phyloP scores from a whole-genome alignment of 92 coral and sea anemone species.

The Nematostella vectensis region DNA sequence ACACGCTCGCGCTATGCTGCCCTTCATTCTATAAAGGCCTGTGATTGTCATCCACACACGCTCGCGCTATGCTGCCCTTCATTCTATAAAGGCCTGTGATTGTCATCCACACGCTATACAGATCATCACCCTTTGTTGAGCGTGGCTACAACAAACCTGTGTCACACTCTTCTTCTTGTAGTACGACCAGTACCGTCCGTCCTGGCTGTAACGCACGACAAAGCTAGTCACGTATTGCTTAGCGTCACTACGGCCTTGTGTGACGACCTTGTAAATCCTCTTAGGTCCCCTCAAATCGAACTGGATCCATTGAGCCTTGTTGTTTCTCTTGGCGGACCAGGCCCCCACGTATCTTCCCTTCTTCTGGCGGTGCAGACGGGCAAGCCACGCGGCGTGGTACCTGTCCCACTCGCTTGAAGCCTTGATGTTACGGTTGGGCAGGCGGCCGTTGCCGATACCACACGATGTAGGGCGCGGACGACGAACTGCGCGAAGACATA shows the following conservation, averaged over 20 bases:
- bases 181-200: slow-evolving; percentile 50
- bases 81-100: too few relatives aligned
- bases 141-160: too few relatives aligned
- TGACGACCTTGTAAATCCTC: slow-evolving; percentile 43
- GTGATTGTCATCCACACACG: too few relatives aligned
- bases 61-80: too few relatives aligned
- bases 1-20: too few relatives aligned
- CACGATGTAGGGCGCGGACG: slow-evolving; percentile 15
- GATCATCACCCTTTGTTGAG: too few relatives aligned
- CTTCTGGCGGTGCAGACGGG: slow-evolving; percentile 45
- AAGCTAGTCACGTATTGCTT: slow-evolving; percentile 62
- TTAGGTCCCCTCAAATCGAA: slow-evolving; percentile 38
- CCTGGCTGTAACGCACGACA: slow-evolving; percentile 53
- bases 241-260: slow-evolving; percentile 62
- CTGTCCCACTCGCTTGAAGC: slow-evolving; percentile 48
- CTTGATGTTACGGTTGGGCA: slow-evolving; percentile 38
- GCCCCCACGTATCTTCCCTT: slow-evolving; percentile 60
- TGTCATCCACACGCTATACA: too few relatives aligned
- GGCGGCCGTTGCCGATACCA: slow-evolving; percentile 36
- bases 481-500: not conserved
- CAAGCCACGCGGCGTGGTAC: slow-evolving; percentile 63
- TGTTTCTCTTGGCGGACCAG: slow-evolving; percentile 67
- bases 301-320: slow-evolving; percentile 70
- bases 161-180: slow-evolving; percentile 21
- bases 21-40: too few relatives aligned